Base-by-base conservation (phyloP, 2,797 vertebrate species). In the Acanthopagrus latus region DNA sequence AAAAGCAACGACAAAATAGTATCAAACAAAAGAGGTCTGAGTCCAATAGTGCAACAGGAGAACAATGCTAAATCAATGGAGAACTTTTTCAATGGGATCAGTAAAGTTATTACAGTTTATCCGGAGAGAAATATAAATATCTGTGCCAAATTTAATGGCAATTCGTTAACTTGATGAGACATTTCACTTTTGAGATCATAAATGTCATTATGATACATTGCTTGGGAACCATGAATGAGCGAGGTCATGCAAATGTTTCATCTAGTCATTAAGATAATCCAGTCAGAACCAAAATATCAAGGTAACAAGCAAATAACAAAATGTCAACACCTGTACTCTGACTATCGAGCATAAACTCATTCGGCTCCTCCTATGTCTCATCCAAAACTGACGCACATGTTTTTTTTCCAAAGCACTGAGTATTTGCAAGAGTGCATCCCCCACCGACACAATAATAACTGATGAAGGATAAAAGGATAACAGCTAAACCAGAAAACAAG, bases 401-500 rank as follows among this genome's bases (percentile, higher is more conserved):
- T 38, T 29, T 9, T 59, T 66, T 46, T 44, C 41, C 20, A 21
- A 13, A 38, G 38, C 38, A 38, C 29, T 60, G 16, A 67, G 18
- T 59, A 66, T 60, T 47, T 20, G 33, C 16, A 50, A 43, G 16
- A 48, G 14, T 14, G 18, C 13, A 46, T 21, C 54, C 44, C 17
- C 54, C 63, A 27, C 20, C 0, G 9, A 71, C 48, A 60, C 12
- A 21, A 64, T 51, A 11, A 41, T 4, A 72, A 50, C 12, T 33
- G 13, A 46, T 51, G 47, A 76, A 27, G 10, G 23, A 50, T 25
- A 21, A 9, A 52, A n/a, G 2, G 12, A 46, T 18, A 66, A 69
- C 29, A 76, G 71, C 11, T 16, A 52, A 79, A 71, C n/a, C 4
- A 55, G 57, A 33, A 48, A 60, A 59, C 8, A 67, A 51, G 6